Conservation (phyloP, 2,888 invertebrate genomes). For the Neuroscelio doddi region DNA sequence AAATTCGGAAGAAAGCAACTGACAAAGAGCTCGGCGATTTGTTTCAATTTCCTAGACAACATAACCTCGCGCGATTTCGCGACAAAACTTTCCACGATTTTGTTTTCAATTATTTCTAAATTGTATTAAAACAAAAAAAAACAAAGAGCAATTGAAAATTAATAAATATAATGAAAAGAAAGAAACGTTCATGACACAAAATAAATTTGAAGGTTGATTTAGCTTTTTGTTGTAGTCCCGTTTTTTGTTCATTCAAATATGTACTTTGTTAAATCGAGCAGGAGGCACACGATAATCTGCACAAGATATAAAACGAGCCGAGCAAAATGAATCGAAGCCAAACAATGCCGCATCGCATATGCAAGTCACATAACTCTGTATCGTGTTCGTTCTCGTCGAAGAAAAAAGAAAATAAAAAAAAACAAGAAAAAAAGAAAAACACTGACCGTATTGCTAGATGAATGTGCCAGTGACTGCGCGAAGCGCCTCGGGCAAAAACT, state of each 20-base stretch:
- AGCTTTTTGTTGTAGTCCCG: too few species aligned
- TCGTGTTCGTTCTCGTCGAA: slow-evolving; percentile 25
- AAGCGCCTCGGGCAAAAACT: slow-evolving; percentile 33
- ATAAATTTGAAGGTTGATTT: too few species aligned
- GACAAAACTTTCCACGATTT: slow-evolving; percentile 48
- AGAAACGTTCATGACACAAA: too few species aligned
- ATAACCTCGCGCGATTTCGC: slow-evolving; percentile 45
- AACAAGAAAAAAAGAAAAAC: too few species aligned
- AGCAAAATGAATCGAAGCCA: slow-evolving; percentile 40
- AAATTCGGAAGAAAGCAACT: slow-evolving; percentile 21
- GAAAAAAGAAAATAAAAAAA: slow-evolving; percentile 16
- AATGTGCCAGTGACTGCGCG: slow-evolving; percentile 31
- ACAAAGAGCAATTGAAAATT: too few species aligned
- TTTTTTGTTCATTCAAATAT: slow-evolving; percentile 8
- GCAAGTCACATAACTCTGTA: slow-evolving; percentile 37
- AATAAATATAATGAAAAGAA: too few species aligned
- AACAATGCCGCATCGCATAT: slow-evolving; percentile 37
- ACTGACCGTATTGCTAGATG: slow-evolving; percentile 32
- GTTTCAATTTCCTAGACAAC: slow-evolving; percentile 51
- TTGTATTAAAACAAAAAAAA: too few species aligned
- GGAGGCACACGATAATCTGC: slow-evolving; percentile 41
- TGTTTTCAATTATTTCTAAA: too few species aligned
- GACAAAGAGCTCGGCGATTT: slow-evolving; percentile 46
- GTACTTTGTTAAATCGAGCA: slow-evolving; percentile 42
- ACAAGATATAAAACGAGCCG: slow-evolving; percentile 36